These are phyloP conservation scores for Neoarius graeffei DNA, from an alignment of 2,113 vertebrate genomes.

Conservation along the genomic window DNA sequence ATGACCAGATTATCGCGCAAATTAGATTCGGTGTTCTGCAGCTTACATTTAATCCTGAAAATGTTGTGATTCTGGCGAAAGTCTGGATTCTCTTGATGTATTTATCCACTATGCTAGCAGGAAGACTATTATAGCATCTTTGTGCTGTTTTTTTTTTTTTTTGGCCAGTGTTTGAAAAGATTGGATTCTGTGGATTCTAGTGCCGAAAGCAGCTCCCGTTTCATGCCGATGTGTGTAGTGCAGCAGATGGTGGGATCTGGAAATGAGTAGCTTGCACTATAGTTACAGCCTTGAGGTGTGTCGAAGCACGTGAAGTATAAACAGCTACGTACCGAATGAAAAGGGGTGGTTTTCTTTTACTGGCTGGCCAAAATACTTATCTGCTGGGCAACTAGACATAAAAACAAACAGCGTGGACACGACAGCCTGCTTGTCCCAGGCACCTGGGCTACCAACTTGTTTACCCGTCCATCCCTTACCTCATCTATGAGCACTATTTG, in stretches of 20 bases:
- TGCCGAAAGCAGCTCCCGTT: background rate
- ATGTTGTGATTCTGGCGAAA: too few relatives aligned
- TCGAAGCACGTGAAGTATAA: background rate
- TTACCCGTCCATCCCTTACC: background rate
- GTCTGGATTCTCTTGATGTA: too few relatives aligned
- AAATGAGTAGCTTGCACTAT: background rate
- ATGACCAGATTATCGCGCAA: too few relatives aligned
- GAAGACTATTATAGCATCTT: too few relatives aligned
- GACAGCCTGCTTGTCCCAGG: background rate
- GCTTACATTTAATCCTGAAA: too few relatives aligned
- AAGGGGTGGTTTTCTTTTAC: background rate
- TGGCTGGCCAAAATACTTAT: background rate
- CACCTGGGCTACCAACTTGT: background rate
- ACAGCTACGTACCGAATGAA: background rate
- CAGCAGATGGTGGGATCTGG: background rate
- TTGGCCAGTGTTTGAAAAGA: background rate
- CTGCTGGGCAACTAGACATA: background rate
- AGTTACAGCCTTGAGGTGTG: background rate
- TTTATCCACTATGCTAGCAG: too few relatives aligned
- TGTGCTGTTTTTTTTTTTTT: too few relatives aligned
- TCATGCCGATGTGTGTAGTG: background rate
- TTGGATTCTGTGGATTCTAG: background rate
- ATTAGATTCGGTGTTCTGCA: too few relatives aligned
- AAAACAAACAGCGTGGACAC: background rate
- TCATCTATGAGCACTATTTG: background rate